phyloP scores from a whole-genome alignment of 2,888 invertebrate species.

The Idaea straminata region DNA sequence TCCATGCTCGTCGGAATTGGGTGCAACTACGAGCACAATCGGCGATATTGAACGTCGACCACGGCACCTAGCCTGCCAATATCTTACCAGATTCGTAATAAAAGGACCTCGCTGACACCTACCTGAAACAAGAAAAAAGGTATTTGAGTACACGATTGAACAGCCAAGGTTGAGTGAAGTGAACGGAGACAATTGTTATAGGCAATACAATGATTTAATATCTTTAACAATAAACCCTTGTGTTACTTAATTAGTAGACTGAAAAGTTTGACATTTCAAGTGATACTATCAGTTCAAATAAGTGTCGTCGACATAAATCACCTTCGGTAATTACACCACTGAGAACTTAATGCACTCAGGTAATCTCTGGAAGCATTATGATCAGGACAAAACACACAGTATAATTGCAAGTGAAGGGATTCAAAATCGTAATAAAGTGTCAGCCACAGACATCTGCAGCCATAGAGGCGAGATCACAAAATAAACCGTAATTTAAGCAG shows the following conservation, averaged over 20 bases:
- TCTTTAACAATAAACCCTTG: neutral
- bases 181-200: conserved; percentile 6
- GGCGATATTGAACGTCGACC: conserved; percentile 51
- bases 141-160: conserved; percentile 19
- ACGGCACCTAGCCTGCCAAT: conserved; percentile 26
- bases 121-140: conserved; percentile 52
- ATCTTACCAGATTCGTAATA: conserved; percentile 30
- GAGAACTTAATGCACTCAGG: too few relatives aligned
- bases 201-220: neutral
- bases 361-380: too few relatives aligned
- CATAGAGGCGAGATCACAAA: neutral
- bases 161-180: conserved; percentile 10
- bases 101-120: conserved; percentile 29
- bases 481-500: conserved; percentile 16
- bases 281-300: neutral
- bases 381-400: too few relatives aligned
- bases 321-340: too few relatives aligned
- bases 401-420: too few relatives aligned
- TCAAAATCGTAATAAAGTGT: neutral
- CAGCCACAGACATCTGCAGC: neutral
- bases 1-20: conserved; percentile 46
- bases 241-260: neutral
- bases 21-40: conserved; percentile 36
- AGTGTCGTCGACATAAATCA: too few relatives aligned
- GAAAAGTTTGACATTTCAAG: neutral